Base-by-base conservation (phyloP, 2,113 vertebrate species). In the Phoxinus phoxinus region DNA sequence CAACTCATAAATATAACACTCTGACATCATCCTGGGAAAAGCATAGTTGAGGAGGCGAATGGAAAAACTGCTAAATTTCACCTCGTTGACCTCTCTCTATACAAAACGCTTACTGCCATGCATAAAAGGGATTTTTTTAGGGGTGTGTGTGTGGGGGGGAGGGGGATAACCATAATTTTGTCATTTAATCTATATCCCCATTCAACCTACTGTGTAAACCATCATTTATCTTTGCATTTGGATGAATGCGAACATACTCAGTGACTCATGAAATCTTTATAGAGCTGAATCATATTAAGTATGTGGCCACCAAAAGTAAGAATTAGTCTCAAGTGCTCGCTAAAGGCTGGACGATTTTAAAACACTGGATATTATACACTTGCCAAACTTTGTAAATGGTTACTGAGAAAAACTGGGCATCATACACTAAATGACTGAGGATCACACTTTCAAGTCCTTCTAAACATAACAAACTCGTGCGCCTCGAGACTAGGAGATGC, bases 1-100 rank as follows among this genome's bases (percentile, higher is more conserved):
- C 44, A 86, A 83, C 9, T 63, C 56, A 63, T 41, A 72, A 77
- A 77, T 81, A 81, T 81, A 58, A 87, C 81, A 59, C 83, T 11
- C 32, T 59, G 48, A 79, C 65, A 80, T 75, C 56, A 84, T 37
- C 59, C 23, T 23, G 71, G 82, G 15, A 77, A 78, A 35, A 74
- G 37, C 12, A 30, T 21, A 59, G 67, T 7, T 7, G 35, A 41
- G 48, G 13, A 71, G 65, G 35, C 23, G 1, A 67, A 51, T 37
- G 10, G 51, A 32, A 25, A 53, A 56, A 69, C 76, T 76, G 59
- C 58, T 44, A 86, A 75, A 75, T 46, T 30, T 82, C 59, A 67
- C 85, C 79, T 76, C 5, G 8, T 32, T 86, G 85, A 77, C 48
- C 73, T 48, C 72, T 69, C 56, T 53, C 9, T 65, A 74, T 41